phyloP scores from a whole-genome alignment of 2,113 vertebrate species.

The Ptychochromis oligacanthus region DNA sequence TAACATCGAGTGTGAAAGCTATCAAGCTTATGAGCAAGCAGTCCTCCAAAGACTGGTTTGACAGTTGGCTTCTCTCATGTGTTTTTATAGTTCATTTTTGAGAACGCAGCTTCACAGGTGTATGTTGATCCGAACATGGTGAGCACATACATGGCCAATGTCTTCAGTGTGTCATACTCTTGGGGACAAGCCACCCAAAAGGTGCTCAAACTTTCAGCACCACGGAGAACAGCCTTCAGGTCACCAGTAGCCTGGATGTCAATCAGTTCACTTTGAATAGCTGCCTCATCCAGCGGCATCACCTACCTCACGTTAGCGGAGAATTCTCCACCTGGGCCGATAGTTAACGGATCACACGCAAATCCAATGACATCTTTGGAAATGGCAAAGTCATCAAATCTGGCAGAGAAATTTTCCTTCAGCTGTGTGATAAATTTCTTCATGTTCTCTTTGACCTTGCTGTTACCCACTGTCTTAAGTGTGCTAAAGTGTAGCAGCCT shows the following conservation, averaged over 20 bases:
- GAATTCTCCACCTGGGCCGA: neutral
- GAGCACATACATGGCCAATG: rapidly evolving
- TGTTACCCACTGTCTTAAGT: neutral
- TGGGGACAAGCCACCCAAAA: constrained; percentile 3
- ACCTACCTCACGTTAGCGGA: neutral
- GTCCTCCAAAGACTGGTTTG: neutral
- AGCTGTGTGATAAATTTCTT: neutral
- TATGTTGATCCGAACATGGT: neutral
- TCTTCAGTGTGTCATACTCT: neutral
- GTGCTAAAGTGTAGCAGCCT: constrained; percentile 1
- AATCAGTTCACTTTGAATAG: neutral
- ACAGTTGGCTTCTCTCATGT: neutral
- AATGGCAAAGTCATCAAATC: neutral
- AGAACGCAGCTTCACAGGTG: neutral
- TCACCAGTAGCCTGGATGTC: neutral
- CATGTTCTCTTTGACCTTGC: neutral
- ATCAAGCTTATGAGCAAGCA: neutral
- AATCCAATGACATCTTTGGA: neutral
- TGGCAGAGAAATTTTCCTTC: neutral
- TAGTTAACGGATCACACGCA: neutral
- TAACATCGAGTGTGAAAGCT: neutral
- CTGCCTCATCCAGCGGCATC: neutral
- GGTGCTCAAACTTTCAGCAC: neutral
- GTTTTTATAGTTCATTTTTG: neutral
- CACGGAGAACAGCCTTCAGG: constrained; percentile 8